Percentiles rank a stretch among this genome's conserved stretches.
These are phyloP conservation scores for Hippopotamyrus pictus DNA, from an alignment of 2,797 vertebrate genomes.

Conservation along the genomic window DNA sequence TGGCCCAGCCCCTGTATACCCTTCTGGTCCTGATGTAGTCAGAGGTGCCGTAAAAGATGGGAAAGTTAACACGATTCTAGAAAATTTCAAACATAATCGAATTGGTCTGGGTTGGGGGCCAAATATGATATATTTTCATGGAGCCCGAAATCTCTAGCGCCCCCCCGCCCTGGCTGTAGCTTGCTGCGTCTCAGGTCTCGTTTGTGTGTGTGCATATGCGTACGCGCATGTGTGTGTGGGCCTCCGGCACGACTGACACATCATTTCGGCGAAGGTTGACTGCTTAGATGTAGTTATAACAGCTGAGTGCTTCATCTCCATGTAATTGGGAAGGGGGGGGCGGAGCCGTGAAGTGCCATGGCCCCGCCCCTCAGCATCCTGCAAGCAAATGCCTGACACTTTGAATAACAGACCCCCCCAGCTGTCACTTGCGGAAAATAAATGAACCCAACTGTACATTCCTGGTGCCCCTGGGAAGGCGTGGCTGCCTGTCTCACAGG, in stretches of 20 bases:
- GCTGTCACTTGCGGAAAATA: neutral
- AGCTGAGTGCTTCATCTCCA: neutral
- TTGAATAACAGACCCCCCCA: neutral
- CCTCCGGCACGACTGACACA: neutral
- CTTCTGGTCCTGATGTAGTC: neutral
- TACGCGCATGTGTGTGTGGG: neutral
- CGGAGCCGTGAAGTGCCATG: neutral
- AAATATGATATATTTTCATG: neutral
- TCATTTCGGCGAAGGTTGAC: neutral
- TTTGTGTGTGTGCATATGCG: neutral
- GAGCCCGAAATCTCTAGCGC: neutral
- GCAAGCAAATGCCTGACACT: neutral
- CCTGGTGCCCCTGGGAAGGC: neutral
- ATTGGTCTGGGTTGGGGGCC: neutral
- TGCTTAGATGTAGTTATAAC: neutral
- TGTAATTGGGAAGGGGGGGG: neutral
- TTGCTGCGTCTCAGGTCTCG: neutral
- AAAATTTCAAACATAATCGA: neutral
- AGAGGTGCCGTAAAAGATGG: neutral
- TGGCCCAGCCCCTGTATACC: neutral
- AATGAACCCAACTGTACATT: neutral
- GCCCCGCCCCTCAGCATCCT: neutral
- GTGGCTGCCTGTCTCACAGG: neutral
- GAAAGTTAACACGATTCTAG: neutral
- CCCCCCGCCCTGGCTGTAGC: neutral